Evolutionary conservation across 2,888 invertebrate species (phyloP).

Genomic region (Apoda limacodes): DNA sequence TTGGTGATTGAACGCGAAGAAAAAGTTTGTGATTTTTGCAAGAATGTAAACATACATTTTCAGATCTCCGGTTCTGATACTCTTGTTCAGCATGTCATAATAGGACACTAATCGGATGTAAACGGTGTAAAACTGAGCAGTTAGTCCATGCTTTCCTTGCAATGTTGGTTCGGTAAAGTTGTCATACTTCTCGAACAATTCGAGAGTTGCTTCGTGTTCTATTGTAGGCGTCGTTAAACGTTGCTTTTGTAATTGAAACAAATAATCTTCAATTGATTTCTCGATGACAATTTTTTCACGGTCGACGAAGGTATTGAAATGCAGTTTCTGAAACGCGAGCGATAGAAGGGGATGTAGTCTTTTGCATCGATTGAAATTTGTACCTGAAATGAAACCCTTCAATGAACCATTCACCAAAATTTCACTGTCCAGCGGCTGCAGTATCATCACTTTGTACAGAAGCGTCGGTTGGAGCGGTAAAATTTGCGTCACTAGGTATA

Average conservation of each 20-base stretch:
- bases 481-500: slow-evolving; percentile 7
- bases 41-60: slow-evolving; percentile 12
- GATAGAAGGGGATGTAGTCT: slow-evolving; percentile 19
- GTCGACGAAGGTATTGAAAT: too few relatives aligned
- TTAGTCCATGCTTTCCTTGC: too few relatives aligned
- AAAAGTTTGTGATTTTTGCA: slow-evolving; percentile 7
- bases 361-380: slow-evolving; percentile 16
- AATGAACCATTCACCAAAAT: slow-evolving; percentile 20
- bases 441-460: slow-evolving; percentile 7
- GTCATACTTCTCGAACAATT: too few relatives aligned
- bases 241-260: too few relatives aligned
- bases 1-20: slow-evolving; percentile 11
- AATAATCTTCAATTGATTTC: too few relatives aligned
- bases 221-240: too few relatives aligned
- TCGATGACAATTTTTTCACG: too few relatives aligned
- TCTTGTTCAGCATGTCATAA: slow-evolving; percentile 12
- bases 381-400: slow-evolving; percentile 19
- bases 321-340: slow-evolving; percentile 20
- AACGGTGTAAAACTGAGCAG: slow-evolving; percentile 12
- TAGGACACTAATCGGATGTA: slow-evolving; percentile 14
- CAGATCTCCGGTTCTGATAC: slow-evolving; percentile 16
- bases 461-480: slow-evolving; percentile 6
- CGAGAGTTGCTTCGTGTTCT: too few relatives aligned
- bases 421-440: slow-evolving; percentile 8
- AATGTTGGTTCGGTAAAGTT: too few relatives aligned